Base-by-base conservation (phyloP, 1,140 invertebrate genomes). In the Cotesia glomerata region DNA sequence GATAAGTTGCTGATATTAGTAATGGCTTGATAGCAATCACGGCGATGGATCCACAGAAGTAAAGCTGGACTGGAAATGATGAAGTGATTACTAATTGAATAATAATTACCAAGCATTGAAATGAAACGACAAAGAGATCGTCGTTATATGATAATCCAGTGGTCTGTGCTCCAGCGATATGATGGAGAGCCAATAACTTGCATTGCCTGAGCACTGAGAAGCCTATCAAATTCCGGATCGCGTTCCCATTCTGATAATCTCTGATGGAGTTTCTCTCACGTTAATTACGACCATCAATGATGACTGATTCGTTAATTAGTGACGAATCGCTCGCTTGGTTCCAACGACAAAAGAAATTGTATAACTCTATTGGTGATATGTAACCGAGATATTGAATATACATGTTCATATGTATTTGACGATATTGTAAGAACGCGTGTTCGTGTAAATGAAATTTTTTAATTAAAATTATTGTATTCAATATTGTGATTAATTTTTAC, bases 231-330 rank as follows among this genome's bases (percentile, higher is more conserved):
- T 65, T 65, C 14, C 63, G 8, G 49, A 65, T 36, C 16, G 18
- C 39, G 16, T 65, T 51, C 32, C 39, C 39, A 45, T 45, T 45
- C 36, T 49, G 16, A 65, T 65, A 49, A 65, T 65, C 45, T 36
- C n/a, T 18, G 77, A 75, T 75, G 54, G 45, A 78, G 75, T 74
- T 72, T 81, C 78, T 74, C 78, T 76, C 79, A 79, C 83, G 83
- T 85, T 86, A 85, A 86, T 85, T 85, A 86, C 81, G 82, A 77
- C 54, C 34, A 56, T 66, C 78, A 62, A 39, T 62, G 79, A 84
- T 84, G 82, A 85, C 83, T 84, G 82, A 84, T 83, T 85, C 79
- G 82, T 85, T 85, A 86, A 86, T 86, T 86, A 86, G 82, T 79
- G 77, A 81, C 18, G 52, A 49, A 64, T 49, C 36, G 35, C 51